These are phyloP conservation scores for Hetaerina americana DNA, from an alignment of 1,140 invertebrate genomes.

Conservation along the genomic window DNA sequence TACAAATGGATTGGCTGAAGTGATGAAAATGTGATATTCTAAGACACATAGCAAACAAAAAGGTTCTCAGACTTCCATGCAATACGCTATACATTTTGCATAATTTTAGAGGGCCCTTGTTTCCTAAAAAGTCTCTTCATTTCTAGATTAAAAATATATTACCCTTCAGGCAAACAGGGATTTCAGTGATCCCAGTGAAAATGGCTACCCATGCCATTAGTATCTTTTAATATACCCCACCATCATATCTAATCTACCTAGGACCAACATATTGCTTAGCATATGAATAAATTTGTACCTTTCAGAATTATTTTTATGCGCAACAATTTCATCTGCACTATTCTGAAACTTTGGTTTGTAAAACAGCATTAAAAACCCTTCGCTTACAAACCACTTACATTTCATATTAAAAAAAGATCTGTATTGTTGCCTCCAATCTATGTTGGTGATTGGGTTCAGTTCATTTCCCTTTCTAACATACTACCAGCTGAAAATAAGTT, in stretches of 20 bases:
- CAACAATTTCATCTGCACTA: slow-evolving; percentile 1
- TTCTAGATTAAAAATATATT: not conserved
- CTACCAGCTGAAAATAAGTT: slow-evolving; percentile 6
- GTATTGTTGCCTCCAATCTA: not conserved
- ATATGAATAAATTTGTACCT: slow-evolving; percentile 8
- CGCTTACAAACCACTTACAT: not conserved
- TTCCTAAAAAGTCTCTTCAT: not conserved
- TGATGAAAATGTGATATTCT: not conserved
- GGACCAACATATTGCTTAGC: slow-evolving; percentile 4
- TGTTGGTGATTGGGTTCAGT: not conserved
- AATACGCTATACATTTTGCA: not conserved
- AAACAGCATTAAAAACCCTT: slow-evolving; percentile 1
- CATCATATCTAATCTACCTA: slow-evolving; percentile 3
- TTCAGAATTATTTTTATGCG: slow-evolving; percentile 1
- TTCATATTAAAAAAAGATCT: not conserved
- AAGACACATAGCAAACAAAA: not conserved
- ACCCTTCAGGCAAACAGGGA: not conserved
- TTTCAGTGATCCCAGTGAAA: not conserved
- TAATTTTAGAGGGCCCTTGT: not conserved
- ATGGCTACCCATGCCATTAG: not conserved
- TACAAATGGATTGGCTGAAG: not conserved
- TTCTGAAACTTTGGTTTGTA: not conserved
- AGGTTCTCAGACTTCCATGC: not conserved
- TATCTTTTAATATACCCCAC: not conserved
- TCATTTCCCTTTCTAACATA: slow-evolving; percentile 1